Base-by-base conservation (phyloP, 92 coral and sea anemone genomes). In the Micromussa lordhowensis region DNA sequence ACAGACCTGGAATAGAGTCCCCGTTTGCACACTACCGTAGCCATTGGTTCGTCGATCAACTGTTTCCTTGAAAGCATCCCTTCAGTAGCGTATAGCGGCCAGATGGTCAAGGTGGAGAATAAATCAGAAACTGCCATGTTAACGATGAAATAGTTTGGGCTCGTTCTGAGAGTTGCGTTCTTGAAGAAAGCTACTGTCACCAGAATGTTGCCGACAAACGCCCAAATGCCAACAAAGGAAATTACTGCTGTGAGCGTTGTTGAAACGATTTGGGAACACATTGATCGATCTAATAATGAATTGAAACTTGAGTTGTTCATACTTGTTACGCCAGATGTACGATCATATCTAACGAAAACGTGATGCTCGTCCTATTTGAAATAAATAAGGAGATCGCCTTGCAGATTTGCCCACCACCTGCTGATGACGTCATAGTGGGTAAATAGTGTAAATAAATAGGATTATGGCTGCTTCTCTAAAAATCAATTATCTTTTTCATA, bases 41-140 rank as follows among this genome's bases (percentile, higher is more conserved):
- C 82, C 28, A 34, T 5, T 21, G 82, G 35, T 10, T 55, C 66
- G 12, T 30, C 82, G 14, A 79, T 79, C 29, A 55, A 54, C 30
- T 31, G n/a, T 34, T 58, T 58, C 22, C 78, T 36, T 64, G 75
- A 63, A 10, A 81, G 54, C 22, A 81, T 61, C 34, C 74, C 85
- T n/a, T 83, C 86, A 13, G 68, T 72, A 13, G 78, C 64, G 36
- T 21, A 53, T 1, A 83, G 66, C 30, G 86, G 86, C 86, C 78
- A 83, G 34, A 19, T 83, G 30, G 68, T 69, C 6, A 28, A 51
- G 35, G 78, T 53, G 15, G 64, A 83, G 1, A 83, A 28, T 19
- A 83, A 4, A n/a, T 83, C 86, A 83, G 86, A 83, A 4, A 53
- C 21, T 14, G 79, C 86, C 86, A 83, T 83, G 78, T 69, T 83